A percentile compares a stretch with the other conserved stretches of the same genome.
Conservation (phyloP, 2,113 vertebrate genomes). For the Coregonus clupeaformis region DNA sequence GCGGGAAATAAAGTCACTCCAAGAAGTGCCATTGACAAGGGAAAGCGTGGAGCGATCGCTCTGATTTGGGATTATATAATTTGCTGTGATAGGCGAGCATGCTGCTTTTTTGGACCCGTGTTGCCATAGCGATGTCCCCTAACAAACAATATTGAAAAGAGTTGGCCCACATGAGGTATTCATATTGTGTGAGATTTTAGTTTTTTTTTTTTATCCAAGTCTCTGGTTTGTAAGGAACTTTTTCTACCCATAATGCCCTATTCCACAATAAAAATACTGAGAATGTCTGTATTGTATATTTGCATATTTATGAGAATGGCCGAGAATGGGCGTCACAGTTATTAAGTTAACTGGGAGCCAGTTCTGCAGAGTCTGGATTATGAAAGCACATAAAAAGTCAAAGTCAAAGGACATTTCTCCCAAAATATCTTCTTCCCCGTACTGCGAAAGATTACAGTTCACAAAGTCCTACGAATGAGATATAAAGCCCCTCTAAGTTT, state of each 20-base stretch:
- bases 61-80: constrained; percentile 50
- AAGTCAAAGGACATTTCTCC: constrained; percentile 55
- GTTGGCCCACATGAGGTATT: constrained; percentile 10
- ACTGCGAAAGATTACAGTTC: neutral
- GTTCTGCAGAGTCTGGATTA: constrained; percentile 61
- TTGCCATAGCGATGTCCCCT: constrained; percentile 39
- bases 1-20: constrained; percentile 49
- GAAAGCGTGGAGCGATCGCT: constrained; percentile 25
- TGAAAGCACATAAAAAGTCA: constrained; percentile 61
- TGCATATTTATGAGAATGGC: constrained; percentile 69
- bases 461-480: neutral
- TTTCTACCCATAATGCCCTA: constrained; percentile 28
- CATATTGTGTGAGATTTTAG: no score
- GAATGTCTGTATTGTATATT: constrained; percentile 56
- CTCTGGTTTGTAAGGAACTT: constrained; percentile 3
- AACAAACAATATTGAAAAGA: constrained; percentile 23
- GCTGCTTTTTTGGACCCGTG: constrained; percentile 45
- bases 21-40: constrained; percentile 43
- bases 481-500: neutral
- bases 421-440: constrained; percentile 24
- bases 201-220: constrained; percentile 12
- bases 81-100: constrained; percentile 41
- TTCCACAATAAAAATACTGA: constrained; percentile 27
- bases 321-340: constrained; percentile 60
- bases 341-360: constrained; percentile 61